phyloP scores from a whole-genome alignment of 2,888 invertebrate genomes.

The Resseliella maxima region DNA sequence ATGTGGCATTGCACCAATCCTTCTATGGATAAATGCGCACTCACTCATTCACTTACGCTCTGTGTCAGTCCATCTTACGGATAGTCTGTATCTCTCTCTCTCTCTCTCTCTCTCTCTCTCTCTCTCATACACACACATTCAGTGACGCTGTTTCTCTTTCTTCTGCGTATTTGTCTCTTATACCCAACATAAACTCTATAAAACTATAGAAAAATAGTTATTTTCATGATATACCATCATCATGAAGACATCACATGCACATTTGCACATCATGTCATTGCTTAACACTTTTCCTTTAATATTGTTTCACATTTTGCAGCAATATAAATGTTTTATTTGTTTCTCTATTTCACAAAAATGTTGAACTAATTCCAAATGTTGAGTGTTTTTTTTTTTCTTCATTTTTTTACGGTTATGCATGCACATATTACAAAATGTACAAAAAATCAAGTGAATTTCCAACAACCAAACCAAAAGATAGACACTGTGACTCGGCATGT shows the following conservation, averaged over 20 bases:
- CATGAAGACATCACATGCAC: slow-evolving; percentile 42
- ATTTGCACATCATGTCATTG: slow-evolving; percentile 30
- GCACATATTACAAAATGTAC: too few relatives aligned
- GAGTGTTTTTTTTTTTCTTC: not conserved
- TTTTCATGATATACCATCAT: slow-evolving; percentile 25
- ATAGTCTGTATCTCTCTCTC: too few relatives aligned
- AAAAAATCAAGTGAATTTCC: too few relatives aligned
- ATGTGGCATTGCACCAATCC: slow-evolving; percentile 23
- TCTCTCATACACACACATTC: too few relatives aligned
- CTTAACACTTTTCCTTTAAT: not conserved
- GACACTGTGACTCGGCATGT: slow-evolving; percentile 19
- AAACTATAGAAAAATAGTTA: not conserved
- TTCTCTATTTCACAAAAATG: not conserved
- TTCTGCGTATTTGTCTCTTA: not conserved
- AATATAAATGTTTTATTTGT: slow-evolving; percentile 11
- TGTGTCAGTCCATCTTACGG: too few relatives aligned
- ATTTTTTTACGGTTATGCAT: not conserved
- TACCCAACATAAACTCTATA: not conserved
- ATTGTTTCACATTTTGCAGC: not conserved
- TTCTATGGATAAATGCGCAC: not conserved
- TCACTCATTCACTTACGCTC: not conserved
- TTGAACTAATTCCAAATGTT: not conserved
- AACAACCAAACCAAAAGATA: too few relatives aligned
- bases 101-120: too few relatives aligned
- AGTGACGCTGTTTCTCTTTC: too few relatives aligned